A percentile compares a stretch with the other conserved stretches of the same genome.
Evolutionary conservation across 1,140 invertebrate genomes (phyloP).

Genomic region (Scaptomyza pallida): DNA sequence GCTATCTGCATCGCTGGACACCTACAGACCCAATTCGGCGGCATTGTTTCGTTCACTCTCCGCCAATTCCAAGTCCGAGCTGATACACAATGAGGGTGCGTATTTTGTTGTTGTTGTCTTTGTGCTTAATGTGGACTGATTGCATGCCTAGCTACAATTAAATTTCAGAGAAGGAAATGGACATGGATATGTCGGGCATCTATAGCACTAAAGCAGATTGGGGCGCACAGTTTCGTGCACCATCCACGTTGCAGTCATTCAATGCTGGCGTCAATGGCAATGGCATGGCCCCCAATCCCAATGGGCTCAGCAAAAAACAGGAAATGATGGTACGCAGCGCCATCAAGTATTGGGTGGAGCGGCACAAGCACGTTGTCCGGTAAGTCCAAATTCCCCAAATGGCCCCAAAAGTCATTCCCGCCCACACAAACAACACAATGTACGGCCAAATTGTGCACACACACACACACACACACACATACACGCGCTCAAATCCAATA

Average conservation of each 20-base stretch:
- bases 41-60: conserved; percentile 89
- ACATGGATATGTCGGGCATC: conserved; percentile 88
- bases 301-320: conserved; percentile 91
- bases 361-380: conserved; percentile 93
- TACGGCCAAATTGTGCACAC: conserved; percentile 18
- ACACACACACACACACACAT: conserved; percentile 44
- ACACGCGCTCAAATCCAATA: conserved; percentile 59
- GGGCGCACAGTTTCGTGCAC: conserved; percentile 88
- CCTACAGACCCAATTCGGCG: conserved; percentile 90
- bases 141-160: conserved; percentile 21
- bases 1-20: conserved; percentile 91
- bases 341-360: conserved; percentile 94
- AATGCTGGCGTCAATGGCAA: conserved; percentile 56
- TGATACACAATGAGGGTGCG: conserved; percentile 85
- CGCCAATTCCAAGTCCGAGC: conserved; percentile 85
- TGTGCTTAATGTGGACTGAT: conserved; percentile 7
- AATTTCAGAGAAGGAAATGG: conserved; percentile 84
- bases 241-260: conserved; percentile 88
- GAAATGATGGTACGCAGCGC: conserved; percentile 92
- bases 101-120: neutral
- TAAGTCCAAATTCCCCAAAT: conserved; percentile 77
- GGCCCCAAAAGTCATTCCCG: neutral
- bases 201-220: conserved; percentile 91
- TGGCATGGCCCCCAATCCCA: conserved; percentile 86
- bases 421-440: conserved; percentile 5